These are phyloP conservation scores for Peromyscus nudipes DNA, from an alignment of 2,797 vertebrate genomes.

Conservation along the genomic window DNA sequence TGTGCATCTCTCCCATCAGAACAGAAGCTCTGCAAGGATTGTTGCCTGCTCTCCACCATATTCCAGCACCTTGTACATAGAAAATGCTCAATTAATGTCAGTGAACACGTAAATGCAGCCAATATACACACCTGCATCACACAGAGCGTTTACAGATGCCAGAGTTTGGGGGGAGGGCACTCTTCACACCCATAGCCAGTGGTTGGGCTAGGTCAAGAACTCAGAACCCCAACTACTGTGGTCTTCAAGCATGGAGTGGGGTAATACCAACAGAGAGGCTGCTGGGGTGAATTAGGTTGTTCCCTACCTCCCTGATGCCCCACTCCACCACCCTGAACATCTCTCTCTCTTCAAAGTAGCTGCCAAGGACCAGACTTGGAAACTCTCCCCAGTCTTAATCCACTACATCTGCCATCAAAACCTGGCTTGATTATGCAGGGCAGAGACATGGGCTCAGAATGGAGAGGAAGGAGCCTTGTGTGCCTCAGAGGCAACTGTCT, in stretches of 20 bases:
- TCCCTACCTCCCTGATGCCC: conserved; percentile 10
- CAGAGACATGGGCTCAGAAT: conserved; percentile 24
- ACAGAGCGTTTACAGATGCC: not conserved
- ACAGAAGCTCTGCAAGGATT: not conserved
- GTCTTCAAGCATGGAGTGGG: not conserved
- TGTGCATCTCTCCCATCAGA: not conserved
- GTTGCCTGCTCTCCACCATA: not conserved
- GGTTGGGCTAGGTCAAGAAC: conserved; percentile 38
- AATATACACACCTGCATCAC: not conserved
- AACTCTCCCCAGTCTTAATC: conserved; percentile 69
- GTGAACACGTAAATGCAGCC: not conserved
- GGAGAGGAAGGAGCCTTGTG: conserved; percentile 27
- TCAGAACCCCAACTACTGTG: not conserved
- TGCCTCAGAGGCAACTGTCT: conserved; percentile 47
- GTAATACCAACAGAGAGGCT: conserved; percentile 25
- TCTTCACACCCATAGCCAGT: not conserved
- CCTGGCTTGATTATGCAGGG: conserved; percentile 55
- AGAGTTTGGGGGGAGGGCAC: not conserved
- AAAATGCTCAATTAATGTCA: not conserved
- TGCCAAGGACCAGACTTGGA: conserved; percentile 71
- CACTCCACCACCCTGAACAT: conserved; percentile 69
- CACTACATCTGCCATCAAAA: conserved; percentile 66
- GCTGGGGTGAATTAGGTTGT: conserved; percentile 57
- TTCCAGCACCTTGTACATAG: not conserved
- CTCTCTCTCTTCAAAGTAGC: conserved; percentile 53